Percentiles rank a stretch among this genome's conserved stretches.
Evolutionary conservation across 2,113 vertebrate species (phyloP).

Genomic region (Antennarius striatus): DNA sequence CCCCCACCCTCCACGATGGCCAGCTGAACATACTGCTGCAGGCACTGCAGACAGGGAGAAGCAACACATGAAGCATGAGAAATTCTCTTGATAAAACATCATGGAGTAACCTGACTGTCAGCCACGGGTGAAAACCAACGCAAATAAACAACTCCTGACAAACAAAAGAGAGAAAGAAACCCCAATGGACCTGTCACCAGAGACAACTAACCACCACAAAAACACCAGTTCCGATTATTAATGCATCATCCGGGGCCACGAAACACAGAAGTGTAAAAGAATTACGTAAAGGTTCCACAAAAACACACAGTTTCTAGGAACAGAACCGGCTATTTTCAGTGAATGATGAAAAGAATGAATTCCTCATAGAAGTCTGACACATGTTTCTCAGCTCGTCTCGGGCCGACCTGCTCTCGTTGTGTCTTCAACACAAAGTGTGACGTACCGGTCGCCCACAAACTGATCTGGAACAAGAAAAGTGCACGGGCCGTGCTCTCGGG

Average conservation of each 20-base stretch:
- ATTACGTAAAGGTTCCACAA: conserved; percentile 41
- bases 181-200: not conserved
- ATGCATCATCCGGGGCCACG: not conserved
- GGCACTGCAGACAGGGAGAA: conserved; percentile 81
- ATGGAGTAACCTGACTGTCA: too few species aligned
- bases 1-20: conserved; percentile 91
- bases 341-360: too few species aligned
- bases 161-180: too few species aligned
- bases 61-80: conserved; percentile 4
- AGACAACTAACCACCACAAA: not conserved
- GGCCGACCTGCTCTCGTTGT: too few species aligned
- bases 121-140: too few species aligned
- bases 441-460: too few species aligned
- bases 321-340: conserved; percentile 9
- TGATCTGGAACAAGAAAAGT: too few species aligned
- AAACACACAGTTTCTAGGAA: conserved; percentile 42
- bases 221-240: not conserved
- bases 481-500: too few species aligned
- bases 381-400: too few species aligned
- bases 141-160: too few species aligned
- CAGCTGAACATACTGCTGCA: conserved; percentile 89
- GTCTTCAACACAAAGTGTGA: too few species aligned
- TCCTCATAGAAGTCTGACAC: too few species aligned
- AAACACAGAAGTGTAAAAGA: conserved; percentile 10
- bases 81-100: not conserved